Base-by-base conservation (phyloP, 2,888 invertebrate genomes). In the Callyntrura sp. region DNA sequence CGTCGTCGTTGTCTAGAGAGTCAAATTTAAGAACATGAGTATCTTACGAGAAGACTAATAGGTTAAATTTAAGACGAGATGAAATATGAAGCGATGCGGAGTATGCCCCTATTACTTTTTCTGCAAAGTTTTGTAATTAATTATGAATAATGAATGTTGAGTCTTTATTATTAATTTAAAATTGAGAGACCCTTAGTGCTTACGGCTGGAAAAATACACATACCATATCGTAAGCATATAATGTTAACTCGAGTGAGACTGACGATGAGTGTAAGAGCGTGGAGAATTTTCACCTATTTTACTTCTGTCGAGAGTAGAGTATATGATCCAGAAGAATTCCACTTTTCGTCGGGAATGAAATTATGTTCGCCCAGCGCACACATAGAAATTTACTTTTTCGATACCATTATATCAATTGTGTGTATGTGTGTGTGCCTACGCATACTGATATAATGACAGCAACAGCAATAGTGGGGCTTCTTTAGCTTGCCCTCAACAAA, bases 131-230 rank as follows among this genome's bases (percentile, higher is more conserved):
- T 82, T 55, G 60, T 48, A 82, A 88, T 88, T 88, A 88, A 88
- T 88, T 88, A 88, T 88, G 68, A 88, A 88, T 88, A 88, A 88
- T 88, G 88, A 88, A 88, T 88, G 70, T 20, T 81, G 57, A 82
- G 73, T 45, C 51, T 73, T 25, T 70, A 68, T 88, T 88, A 82
- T 88, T 88, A 88, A 82, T 88, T 81, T 88, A 73, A 88, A 81
- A 73, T 88, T 88, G 81, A 84, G 85, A 76, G 79, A 57, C 70
- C 23, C 43, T 76, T 78, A 85, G 62, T 48, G 45, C 28, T 25
- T 48, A 78, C 48, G 62, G 28, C 43, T 70, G 23, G 3, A 28
- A 70, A 23, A 60, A 23, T 17, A 25, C 62, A 70, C 65, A n/a
- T n/a, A n/a, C 12, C 65, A 70, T 45, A 70, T 70, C 12, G 28